A percentile compares a stretch with the other conserved stretches of the same genome.
These are phyloP conservation scores for Macaca mulatta DNA, from an alignment of 2,113 vertebrate species.

Conservation along the genomic window DNA sequence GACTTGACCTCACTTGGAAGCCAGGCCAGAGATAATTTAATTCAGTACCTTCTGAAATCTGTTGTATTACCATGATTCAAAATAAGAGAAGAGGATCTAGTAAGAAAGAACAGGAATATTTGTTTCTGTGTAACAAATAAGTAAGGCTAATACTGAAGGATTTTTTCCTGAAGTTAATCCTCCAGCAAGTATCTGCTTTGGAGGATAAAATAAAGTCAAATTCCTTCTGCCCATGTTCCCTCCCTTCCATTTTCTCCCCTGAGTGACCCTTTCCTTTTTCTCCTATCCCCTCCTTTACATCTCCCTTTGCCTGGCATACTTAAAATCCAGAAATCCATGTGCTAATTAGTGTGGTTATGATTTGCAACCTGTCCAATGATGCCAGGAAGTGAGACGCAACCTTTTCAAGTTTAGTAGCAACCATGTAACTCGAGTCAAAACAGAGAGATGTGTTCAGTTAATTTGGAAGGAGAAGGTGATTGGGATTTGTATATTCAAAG, in stretches of 20 bases:
- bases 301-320: slow-evolving; percentile 3
- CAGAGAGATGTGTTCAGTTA: slow-evolving; percentile 65
- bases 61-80: slow-evolving; percentile 19
- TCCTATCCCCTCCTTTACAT: rapidly evolving
- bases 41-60: slow-evolving; percentile 3
- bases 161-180: slow-evolving; percentile 56
- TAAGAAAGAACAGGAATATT: slow-evolving; percentile 34
- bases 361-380: slow-evolving; percentile 78
- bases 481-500: slow-evolving; percentile 67
- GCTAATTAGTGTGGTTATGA: slow-evolving; percentile 80
- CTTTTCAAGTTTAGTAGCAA: slow-evolving; percentile 75
- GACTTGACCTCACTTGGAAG: not conserved
- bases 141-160: not conserved
- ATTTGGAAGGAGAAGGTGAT: slow-evolving; percentile 37
- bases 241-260: not conserved
- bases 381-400: slow-evolving; percentile 72
- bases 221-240: not conserved
- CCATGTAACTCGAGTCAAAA: slow-evolving; percentile 75
- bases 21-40: not conserved
- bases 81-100: slow-evolving; percentile 6
- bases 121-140: not conserved
- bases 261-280: not conserved
- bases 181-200: not conserved
- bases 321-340: slow-evolving; percentile 63
- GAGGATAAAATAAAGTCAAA: slow-evolving; percentile 34